These are phyloP conservation scores for Pimpla rufipes DNA, from an alignment of 2,888 invertebrate species.

Conservation along the genomic window DNA sequence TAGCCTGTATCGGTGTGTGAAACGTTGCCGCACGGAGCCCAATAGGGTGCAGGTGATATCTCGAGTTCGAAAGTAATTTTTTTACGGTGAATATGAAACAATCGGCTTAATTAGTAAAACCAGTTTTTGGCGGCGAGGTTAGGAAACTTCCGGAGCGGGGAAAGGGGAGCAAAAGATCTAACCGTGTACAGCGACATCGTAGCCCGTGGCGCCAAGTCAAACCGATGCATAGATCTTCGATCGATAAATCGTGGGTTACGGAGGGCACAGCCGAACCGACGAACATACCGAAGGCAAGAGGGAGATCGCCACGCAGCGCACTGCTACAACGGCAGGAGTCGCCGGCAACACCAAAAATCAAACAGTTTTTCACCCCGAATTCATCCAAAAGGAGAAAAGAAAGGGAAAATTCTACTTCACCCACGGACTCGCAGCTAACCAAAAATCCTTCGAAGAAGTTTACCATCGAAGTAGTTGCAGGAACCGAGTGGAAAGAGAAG, in stretches of 20 bases:
- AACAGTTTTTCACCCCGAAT: neutral
- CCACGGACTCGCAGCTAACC: neutral
- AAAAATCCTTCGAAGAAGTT: constrained; percentile 4
- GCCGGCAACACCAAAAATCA: neutral
- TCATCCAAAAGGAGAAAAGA: neutral
- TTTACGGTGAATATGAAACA: constrained; percentile 2
- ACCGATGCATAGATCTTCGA: neutral
- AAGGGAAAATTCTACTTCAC: neutral
- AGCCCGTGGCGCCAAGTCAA: neutral
- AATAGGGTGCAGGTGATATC: neutral
- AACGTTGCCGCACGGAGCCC: neutral
- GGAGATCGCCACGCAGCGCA: neutral
- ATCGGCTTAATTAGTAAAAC: neutral
- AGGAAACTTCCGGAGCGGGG: constrained; percentile 6
- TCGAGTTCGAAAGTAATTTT: neutral
- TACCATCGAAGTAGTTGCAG: neutral
- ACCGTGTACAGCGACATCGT: neutral
- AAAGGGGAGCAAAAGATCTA: neutral
- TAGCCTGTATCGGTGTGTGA: neutral
- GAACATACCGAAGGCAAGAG: neutral
- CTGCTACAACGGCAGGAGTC: neutral
- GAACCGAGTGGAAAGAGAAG: neutral
- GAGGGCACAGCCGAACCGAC: neutral
- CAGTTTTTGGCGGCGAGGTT: neutral
- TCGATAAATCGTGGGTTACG: neutral